Conservation (phyloP, 2,113 vertebrate species). For the Dicerorhinus sumatrensis region DNA sequence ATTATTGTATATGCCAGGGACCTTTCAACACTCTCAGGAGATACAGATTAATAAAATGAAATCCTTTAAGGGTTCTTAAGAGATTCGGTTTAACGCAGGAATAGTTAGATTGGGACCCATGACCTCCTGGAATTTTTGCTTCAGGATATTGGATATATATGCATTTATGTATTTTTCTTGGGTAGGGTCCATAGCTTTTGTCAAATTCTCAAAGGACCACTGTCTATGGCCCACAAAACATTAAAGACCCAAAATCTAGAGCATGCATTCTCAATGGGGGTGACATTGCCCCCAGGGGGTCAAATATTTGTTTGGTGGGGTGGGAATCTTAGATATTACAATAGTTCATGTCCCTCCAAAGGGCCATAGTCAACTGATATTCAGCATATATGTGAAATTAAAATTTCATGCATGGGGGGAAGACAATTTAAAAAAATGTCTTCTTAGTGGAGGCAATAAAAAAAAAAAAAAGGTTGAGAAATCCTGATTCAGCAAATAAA, state of each 20-base stretch:
- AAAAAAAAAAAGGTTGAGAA: not conserved
- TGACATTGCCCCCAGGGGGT: not conserved
- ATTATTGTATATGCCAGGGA: not conserved
- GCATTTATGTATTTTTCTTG: not conserved
- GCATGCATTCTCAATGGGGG: not conserved
- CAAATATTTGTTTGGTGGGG: not conserved
- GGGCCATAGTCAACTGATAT: not conserved
- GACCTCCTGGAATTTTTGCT: not conserved
- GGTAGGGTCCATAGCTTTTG: not conserved
- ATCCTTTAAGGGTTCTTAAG: not conserved
- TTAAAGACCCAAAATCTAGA: not conserved
- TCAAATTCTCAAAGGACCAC: not conserved
- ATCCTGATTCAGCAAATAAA: not conserved
- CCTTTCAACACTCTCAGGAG: not conserved
- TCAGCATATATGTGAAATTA: not conserved
- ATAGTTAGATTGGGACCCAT: not conserved
- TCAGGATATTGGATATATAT: not conserved
- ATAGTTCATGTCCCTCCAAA: not conserved
- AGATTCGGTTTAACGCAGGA: not conserved
- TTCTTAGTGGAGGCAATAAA: not conserved
- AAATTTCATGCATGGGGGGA: not conserved
- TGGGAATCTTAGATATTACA: not conserved
- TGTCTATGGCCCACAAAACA: not conserved
- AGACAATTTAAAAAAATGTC: not conserved
- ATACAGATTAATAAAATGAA: not conserved